A percentile compares a stretch with the other conserved stretches of the same genome.
phyloP scores from a whole-genome alignment of 2,113 vertebrate species.

The Notechis scutatus region DNA sequence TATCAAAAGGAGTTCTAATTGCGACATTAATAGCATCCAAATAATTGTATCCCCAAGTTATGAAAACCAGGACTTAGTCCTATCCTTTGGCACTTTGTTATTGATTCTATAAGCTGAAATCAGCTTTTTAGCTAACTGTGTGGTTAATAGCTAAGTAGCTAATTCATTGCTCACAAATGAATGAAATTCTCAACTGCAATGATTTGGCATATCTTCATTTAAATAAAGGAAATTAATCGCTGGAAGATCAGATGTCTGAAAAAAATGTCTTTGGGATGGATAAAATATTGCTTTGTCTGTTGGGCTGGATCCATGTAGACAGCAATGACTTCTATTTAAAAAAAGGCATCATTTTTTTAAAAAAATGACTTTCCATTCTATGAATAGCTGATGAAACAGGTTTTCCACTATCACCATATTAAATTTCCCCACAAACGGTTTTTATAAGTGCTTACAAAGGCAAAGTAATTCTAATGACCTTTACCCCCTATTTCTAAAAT shows the following conservation, averaged over 20 bases:
- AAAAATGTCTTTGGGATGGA: not conserved
- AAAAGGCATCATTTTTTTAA: not conserved
- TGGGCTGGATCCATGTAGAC: not conserved
- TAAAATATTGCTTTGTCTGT: not conserved
- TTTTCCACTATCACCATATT: not conserved
- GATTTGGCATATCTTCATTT: slow-evolving; percentile 12
- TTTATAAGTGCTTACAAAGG: not conserved
- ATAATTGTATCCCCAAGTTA: slow-evolving; percentile 62
- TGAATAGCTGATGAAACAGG: not conserved
- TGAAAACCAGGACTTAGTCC: slow-evolving; percentile 51
- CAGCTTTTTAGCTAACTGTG: accelerated
- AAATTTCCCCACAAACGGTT: not conserved
- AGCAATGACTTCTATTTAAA: not conserved
- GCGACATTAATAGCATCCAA: slow-evolving; percentile 73
- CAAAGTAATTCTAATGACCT: not conserved
- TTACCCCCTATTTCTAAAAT: not conserved
- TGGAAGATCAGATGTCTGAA: not conserved
- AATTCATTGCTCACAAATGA: not conserved
- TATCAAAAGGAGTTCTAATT: slow-evolving; percentile 71
- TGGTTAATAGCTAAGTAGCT: slow-evolving; percentile 34
- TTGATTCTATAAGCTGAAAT: not conserved
- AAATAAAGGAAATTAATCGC: slow-evolving; percentile 14
- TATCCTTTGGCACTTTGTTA: not conserved
- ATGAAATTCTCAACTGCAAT: not conserved
- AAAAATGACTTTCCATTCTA: not conserved